Evolutionary conservation across 2,797 vertebrate species (phyloP).

Genomic region (Poeciliopsis infans): DNA sequence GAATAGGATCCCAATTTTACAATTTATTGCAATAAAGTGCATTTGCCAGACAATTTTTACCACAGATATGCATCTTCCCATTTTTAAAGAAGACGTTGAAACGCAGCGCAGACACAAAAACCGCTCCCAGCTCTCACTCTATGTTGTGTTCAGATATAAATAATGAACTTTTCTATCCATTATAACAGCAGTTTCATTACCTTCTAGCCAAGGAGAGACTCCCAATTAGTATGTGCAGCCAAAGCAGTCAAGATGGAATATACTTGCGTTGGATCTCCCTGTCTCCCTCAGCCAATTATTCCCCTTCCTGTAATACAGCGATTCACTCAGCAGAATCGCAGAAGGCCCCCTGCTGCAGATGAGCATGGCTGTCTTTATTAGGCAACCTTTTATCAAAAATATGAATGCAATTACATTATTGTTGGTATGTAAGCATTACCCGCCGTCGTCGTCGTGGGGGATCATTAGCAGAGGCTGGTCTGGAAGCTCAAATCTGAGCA

Average conservation of each 20-base stretch:
- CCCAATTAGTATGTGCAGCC: constrained; percentile 76
- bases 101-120: constrained; percentile 24
- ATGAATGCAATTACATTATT: constrained; percentile 55
- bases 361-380: constrained; percentile 57
- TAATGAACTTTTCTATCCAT: constrained; percentile 65
- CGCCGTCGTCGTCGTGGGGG: constrained; percentile 22
- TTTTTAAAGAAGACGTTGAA: constrained; percentile 23
- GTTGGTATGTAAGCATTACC: constrained; percentile 36
- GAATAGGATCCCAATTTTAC: background rate
- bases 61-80: constrained; percentile 9
- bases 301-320: constrained; percentile 50
- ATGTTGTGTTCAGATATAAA: constrained; percentile 61
- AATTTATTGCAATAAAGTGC: background rate
- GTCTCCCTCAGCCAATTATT: constrained; percentile 72
- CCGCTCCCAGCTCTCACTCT: constrained; percentile 42
- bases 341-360: constrained; percentile 36
- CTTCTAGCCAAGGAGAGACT: constrained; percentile 66
- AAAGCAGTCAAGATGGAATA: constrained; percentile 57
- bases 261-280: constrained; percentile 51
- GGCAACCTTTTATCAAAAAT: constrained; percentile 47
- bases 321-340: constrained; percentile 48
- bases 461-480: constrained; percentile 40
- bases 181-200: constrained; percentile 72
- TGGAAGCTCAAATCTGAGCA: background rate
- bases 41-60: background rate